phyloP scores from a whole-genome alignment of 1,140 invertebrate genomes.

The Drosophila fuyamai region DNA sequence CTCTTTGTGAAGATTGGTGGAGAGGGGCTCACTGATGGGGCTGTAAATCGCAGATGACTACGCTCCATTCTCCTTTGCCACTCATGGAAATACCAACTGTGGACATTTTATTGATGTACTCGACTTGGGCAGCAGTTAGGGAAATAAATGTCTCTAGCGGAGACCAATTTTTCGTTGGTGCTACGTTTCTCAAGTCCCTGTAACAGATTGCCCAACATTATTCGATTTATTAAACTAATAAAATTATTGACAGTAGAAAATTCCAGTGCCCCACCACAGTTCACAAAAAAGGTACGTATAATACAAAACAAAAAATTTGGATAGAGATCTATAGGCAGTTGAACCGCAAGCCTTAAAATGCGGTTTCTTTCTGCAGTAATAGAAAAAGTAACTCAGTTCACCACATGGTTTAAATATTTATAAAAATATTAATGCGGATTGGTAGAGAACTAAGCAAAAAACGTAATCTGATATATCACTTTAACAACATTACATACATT shows the following conservation, averaged over 20 bases:
- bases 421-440: too few species aligned
- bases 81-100: not conserved
- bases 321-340: too few species aligned
- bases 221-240: slow-evolving; percentile 12
- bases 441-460: too few species aligned
- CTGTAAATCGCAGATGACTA: slow-evolving; percentile 35
- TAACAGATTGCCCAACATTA: slow-evolving; percentile 7
- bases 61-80: not conserved
- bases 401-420: too few species aligned
- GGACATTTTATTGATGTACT: slow-evolving; percentile 21
- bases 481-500: too few species aligned
- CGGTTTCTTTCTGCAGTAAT: too few species aligned
- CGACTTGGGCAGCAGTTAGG: not conserved
- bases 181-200: not conserved
- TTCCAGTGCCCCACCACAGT: not conserved
- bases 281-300: too few species aligned
- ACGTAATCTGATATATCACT: too few species aligned
- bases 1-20: not conserved
- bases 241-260: slow-evolving; percentile 7
- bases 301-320: too few species aligned
- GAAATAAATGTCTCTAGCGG: slow-evolving; percentile 1
- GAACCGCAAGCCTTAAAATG: too few species aligned
- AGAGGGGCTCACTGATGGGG: not conserved
- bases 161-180: not conserved
- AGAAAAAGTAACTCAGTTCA: too few species aligned